These are phyloP conservation scores for Eilema caniola DNA, from an alignment of 2,888 invertebrate genomes.

Conservation along the genomic window DNA sequence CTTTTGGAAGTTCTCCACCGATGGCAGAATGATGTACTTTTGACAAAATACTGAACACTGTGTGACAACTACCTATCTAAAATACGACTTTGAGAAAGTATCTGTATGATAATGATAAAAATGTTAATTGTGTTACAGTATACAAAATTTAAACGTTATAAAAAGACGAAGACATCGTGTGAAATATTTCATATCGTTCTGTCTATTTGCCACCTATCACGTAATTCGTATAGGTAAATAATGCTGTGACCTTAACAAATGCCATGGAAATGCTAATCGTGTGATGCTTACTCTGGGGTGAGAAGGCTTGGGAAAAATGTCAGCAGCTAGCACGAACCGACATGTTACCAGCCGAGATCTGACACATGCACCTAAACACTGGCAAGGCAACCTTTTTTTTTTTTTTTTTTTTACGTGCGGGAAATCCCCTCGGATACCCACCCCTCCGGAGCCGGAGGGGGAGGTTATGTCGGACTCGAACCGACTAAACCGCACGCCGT, in stretches of 20 bases:
- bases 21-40: neutral
- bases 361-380: neutral
- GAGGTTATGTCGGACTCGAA: too few species aligned
- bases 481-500: too few species aligned
- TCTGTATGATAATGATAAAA: too few species aligned
- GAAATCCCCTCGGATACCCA: too few species aligned
- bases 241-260: slow-evolving; percentile 73
- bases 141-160: too few species aligned
- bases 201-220: slow-evolving; percentile 8
- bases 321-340: slow-evolving; percentile 36
- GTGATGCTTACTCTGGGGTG: slow-evolving; percentile 67
- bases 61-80: neutral
- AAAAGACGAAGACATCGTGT: neutral
- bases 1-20: neutral
- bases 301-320: slow-evolving; percentile 66
- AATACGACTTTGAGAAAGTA: too few species aligned
- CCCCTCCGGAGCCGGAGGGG: too few species aligned
- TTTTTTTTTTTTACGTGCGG: too few species aligned
- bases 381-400: too few species aligned
- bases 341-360: neutral
- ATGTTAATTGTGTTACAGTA: too few species aligned
- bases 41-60: neutral
- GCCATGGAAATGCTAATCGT: slow-evolving; percentile 83
- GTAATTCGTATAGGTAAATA: slow-evolving; percentile 26
- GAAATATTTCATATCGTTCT: neutral